Percentiles rank a stretch among this genome's conserved stretches.
These are phyloP conservation scores for Molossus alvarezi DNA, from an alignment of 2,797 vertebrate species.

Conservation along the genomic window DNA sequence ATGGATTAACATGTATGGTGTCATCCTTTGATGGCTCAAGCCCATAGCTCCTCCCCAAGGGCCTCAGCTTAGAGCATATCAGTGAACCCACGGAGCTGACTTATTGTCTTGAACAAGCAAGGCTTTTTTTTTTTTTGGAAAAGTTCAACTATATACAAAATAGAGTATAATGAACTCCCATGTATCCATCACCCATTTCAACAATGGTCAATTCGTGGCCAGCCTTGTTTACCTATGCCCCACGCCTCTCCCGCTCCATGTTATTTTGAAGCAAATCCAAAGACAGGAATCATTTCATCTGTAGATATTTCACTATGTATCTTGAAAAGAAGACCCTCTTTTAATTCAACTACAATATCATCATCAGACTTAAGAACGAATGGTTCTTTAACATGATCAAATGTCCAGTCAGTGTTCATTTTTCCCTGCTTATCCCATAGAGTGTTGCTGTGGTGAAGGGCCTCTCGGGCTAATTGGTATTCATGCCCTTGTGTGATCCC, in stretches of 20 bases:
- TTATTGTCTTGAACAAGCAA: conserved; percentile 30
- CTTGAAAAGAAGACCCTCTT: conserved; percentile 7
- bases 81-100: not conserved
- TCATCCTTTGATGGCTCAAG: not conserved
- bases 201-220: not conserved
- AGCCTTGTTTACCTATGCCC: not conserved
- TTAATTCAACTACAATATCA: conserved; percentile 6
- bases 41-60: not conserved
- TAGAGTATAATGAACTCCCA: not conserved
- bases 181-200: not conserved
- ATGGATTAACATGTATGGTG: not conserved
- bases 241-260: not conserved
- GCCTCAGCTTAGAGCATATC: not conserved
- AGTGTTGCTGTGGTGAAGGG: not conserved
- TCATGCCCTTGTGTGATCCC: not conserved
- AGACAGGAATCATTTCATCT: conserved; percentile 9
- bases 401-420: not conserved
- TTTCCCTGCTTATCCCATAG: not conserved
- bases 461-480: not conserved
- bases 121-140: not conserved
- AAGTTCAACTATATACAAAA: not conserved
- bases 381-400: not conserved
- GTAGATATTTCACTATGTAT: conserved; percentile 20
- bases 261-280: conserved; percentile 52
- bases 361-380: not conserved